Evolutionary conservation across 2,113 vertebrate species (phyloP).

Genomic region (Ardeotis arabs): DNA sequence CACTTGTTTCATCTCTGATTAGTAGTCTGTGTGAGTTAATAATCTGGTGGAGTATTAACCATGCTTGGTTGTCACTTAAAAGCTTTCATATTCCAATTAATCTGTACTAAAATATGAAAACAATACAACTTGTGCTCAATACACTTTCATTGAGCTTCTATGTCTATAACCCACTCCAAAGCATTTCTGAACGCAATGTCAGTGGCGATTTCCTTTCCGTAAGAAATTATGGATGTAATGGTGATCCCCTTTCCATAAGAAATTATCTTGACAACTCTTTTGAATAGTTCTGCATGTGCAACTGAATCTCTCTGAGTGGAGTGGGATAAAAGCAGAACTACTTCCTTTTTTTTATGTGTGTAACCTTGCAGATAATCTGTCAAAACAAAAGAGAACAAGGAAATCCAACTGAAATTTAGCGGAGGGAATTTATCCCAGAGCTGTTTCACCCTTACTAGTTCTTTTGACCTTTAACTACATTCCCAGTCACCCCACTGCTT

Average conservation of each 20-base stretch:
- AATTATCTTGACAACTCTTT: not conserved
- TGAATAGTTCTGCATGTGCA: not conserved
- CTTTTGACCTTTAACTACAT: not conserved
- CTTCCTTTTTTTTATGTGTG: not conserved
- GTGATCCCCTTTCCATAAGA: not conserved
- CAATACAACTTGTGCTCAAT: not conserved
- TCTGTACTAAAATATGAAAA: not conserved
- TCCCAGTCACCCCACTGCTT: not conserved
- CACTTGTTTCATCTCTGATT: constrained; percentile 30
- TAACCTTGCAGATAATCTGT: not conserved
- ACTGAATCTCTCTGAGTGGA: not conserved
- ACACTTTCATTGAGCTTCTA: not conserved
- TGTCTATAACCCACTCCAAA: not conserved
- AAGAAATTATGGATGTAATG: not conserved
- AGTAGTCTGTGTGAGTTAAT: constrained; percentile 29
- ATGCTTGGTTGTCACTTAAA: not conserved
- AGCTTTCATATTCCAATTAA: constrained; percentile 24
- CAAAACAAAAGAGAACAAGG: not conserved
- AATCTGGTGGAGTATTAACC: constrained; percentile 1
- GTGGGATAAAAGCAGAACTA: not conserved
- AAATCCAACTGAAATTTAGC: not conserved
- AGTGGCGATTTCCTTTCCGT: not conserved
- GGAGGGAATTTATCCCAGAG: not conserved
- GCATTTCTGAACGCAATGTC: not conserved
- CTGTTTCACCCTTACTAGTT: not conserved